phyloP scores from a whole-genome alignment of 2,888 invertebrate species.

The Chalcosyrphus nemorum region DNA sequence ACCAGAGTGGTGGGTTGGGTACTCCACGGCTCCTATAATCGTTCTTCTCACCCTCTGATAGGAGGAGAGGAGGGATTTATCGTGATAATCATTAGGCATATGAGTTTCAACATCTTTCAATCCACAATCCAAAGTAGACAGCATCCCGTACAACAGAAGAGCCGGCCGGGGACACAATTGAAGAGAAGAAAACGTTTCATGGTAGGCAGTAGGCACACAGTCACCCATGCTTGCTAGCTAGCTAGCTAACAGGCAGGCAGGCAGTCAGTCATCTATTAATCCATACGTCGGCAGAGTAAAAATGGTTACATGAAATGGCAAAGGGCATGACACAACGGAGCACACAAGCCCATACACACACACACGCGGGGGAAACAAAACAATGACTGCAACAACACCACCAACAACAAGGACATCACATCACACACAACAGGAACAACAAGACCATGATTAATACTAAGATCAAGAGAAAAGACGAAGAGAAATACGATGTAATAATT shows the following conservation, averaged over 20 bases:
- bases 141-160: not conserved
- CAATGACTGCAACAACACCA: conserved; percentile 53
- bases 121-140: conserved; percentile 54
- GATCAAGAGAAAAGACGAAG: conserved; percentile 69
- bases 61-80: conserved; percentile 60
- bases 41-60: conserved; percentile 37
- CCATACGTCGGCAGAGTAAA: conserved; percentile 49
- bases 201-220: conserved; percentile 8
- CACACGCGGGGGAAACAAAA: not conserved
- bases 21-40: conserved; percentile 48
- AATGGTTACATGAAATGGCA: conserved; percentile 67
- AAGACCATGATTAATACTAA: conserved; percentile 68
- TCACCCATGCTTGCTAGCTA: conserved; percentile 1
- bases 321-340: conserved; percentile 57
- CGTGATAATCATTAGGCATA: conserved; percentile 70
- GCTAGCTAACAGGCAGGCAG: conserved; percentile 45
- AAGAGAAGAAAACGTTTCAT: conserved; percentile 8
- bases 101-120: conserved; percentile 71
- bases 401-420: conserved; percentile 52
- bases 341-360: conserved; percentile 20
- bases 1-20: not conserved
- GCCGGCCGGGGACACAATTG: not conserved
- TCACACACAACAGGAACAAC: conserved; percentile 52
- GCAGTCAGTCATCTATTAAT: conserved; percentile 67
- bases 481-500: conserved; percentile 73